Evolutionary conservation across 1,140 invertebrate species (phyloP).

Genomic region (Phymorhynchus buccinoides): DNA sequence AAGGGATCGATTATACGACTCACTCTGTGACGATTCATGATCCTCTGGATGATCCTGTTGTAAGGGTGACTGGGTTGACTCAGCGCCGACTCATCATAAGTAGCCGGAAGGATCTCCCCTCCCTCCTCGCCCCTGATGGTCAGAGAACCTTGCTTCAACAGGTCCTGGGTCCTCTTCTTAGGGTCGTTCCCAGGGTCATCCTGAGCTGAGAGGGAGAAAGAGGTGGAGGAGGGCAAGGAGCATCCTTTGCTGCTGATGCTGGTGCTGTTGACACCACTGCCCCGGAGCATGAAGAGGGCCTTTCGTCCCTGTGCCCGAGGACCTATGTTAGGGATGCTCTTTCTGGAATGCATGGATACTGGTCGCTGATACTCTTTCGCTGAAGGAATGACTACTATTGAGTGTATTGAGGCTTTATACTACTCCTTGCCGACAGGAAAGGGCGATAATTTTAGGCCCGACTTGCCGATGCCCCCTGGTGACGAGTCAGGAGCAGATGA

Average conservation of each 20-base stretch:
- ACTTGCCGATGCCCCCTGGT: no score
- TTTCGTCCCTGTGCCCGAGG: neutral
- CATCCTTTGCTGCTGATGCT: neutral
- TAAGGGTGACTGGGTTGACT: conserved; percentile 22
- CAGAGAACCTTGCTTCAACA: neutral
- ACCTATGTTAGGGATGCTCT: conserved; percentile 35
- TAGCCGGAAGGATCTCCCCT: neutral
- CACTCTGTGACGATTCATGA: neutral
- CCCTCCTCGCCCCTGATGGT: neutral
- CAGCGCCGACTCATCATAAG: neutral
- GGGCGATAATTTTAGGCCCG: no score
- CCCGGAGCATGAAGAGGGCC: neutral
- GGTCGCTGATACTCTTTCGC: no score
- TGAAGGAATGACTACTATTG: no score
- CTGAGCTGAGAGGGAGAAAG: neutral
- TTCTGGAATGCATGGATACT: neutral
- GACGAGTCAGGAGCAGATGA: no score
- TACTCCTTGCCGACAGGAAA: no score
- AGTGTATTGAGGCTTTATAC: no score
- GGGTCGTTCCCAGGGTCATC: neutral
- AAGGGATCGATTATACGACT: neutral
- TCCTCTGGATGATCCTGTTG: conserved; percentile 17
- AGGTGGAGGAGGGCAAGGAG: no score
- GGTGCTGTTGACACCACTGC: neutral
- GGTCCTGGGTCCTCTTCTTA: neutral